These are phyloP conservation scores for Meloidogyne chitwoodi DNA, from an alignment of 1,140 invertebrate genomes.

Conservation along the genomic window DNA sequence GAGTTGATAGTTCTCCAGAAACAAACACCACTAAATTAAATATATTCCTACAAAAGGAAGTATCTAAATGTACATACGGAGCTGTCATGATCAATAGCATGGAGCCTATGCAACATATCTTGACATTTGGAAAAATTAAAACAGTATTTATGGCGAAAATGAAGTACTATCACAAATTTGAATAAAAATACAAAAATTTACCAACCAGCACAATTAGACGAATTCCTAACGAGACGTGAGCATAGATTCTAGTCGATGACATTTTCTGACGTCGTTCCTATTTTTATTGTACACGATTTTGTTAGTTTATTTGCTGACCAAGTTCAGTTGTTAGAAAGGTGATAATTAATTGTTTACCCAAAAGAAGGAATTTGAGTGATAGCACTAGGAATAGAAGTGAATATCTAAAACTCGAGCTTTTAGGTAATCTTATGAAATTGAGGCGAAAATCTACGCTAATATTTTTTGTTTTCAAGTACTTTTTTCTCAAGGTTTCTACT, in stretches of 20 bases:
- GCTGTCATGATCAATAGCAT: constrained; percentile 58
- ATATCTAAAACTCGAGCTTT: neutral
- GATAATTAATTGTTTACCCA: neutral
- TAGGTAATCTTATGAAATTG: too few relatives aligned
- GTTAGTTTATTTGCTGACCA: too few relatives aligned
- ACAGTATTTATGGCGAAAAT: neutral
- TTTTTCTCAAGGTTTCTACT: too few relatives aligned
- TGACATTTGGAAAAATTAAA: neutral
- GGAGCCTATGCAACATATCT: neutral
- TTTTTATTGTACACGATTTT: too few relatives aligned
- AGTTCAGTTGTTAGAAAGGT: neutral
- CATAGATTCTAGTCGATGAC: constrained; percentile 30
- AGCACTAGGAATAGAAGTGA: neutral
- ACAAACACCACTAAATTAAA: constrained; percentile 46
- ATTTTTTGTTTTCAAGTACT: too few relatives aligned
- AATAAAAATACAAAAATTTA: neutral
- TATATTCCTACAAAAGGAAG: neutral
- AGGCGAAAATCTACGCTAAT: too few relatives aligned
- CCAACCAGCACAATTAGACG: constrained; percentile 53
- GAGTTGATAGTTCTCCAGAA: constrained; percentile 59
- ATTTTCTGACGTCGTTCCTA: constrained; percentile 9
- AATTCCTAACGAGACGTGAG: constrained; percentile 50
- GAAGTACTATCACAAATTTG: too few relatives aligned
- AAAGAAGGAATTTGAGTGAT: neutral
- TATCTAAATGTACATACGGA: constrained; percentile 17